A percentile compares a stretch with the other conserved stretches of the same genome.
phyloP scores from a whole-genome alignment of 2,113 vertebrate species.

The Plestiodon gilberti region DNA sequence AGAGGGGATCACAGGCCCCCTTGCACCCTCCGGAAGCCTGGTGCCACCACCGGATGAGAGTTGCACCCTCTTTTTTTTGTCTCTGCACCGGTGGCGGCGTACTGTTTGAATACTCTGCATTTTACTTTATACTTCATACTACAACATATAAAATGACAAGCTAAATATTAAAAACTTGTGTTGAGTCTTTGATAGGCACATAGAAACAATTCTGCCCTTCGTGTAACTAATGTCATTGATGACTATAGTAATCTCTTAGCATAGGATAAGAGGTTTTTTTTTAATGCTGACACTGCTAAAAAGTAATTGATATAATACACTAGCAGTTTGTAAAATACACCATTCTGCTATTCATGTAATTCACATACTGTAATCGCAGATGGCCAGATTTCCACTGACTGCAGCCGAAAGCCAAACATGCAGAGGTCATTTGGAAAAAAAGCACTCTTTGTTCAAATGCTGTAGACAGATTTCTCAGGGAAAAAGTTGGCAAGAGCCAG shows the following conservation, averaged over 20 bases:
- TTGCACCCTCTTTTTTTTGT: too few species aligned
- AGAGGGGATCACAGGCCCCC: too few species aligned
- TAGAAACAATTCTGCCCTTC: not conserved
- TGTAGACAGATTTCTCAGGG: not conserved
- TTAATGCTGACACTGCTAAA: not conserved
- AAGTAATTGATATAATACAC: not conserved
- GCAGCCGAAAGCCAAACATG: not conserved
- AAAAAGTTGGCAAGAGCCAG: not conserved
- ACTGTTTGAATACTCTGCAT: too few species aligned
- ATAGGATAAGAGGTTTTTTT: not conserved
- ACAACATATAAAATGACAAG: not conserved
- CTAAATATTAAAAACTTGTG: too few species aligned
- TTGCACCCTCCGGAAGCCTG: too few species aligned
- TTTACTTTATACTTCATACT: too few species aligned
- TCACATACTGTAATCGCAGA: not conserved
- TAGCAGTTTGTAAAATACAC: not conserved
- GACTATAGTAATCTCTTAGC: not conserved
- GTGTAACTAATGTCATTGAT: not conserved
- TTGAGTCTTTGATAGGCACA: not conserved
- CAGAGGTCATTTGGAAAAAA: conserved; percentile 4
- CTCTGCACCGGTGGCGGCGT: too few species aligned
- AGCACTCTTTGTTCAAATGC: conserved; percentile 29
- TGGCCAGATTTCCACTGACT: not conserved
- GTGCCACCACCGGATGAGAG: too few species aligned
- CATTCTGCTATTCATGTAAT: not conserved